These are phyloP conservation scores for Oedothorax gibbosus DNA, from an alignment of 1,140 invertebrate genomes.

Conservation along the genomic window DNA sequence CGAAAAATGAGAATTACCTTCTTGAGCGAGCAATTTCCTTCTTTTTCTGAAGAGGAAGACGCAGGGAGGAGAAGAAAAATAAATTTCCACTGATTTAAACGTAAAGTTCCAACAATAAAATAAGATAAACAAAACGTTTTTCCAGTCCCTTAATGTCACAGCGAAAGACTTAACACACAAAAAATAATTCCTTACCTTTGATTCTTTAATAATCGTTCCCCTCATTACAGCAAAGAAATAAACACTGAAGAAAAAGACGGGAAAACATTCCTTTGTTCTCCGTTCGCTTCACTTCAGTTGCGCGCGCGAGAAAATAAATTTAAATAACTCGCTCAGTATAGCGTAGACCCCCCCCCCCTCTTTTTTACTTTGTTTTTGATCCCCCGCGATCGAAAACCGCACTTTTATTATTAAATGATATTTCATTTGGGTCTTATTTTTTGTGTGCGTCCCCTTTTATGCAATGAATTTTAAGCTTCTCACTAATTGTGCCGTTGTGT, in stretches of 20 bases:
- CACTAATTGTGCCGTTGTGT: conserved; percentile 38
- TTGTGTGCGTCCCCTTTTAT: conserved; percentile 5
- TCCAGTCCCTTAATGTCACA: too few relatives aligned
- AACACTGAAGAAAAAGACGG: background rate
- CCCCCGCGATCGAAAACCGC: conserved; percentile 24
- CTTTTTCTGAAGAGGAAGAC: too few relatives aligned
- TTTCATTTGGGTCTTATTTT: conserved; percentile 43
- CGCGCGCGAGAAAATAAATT: conserved; percentile 36
- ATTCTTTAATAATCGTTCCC: conserved; percentile 31
- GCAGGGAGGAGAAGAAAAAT: too few relatives aligned
- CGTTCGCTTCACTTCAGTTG: background rate
- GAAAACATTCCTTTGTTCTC: conserved; percentile 6
- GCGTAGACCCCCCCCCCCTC: background rate
- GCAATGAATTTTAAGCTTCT: conserved; percentile 47
- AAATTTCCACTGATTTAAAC: too few relatives aligned
- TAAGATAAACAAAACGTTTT: too few relatives aligned
- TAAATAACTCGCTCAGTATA: conserved; percentile 29
- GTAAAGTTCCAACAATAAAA: too few relatives aligned
- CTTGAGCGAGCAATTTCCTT: too few relatives aligned
- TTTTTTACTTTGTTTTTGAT: background rate
- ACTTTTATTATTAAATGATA: conserved; percentile 53
- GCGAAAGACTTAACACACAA: too few relatives aligned
- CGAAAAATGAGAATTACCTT: too few relatives aligned
- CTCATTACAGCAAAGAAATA: conserved; percentile 34
- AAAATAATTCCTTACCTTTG: too few relatives aligned